phyloP scores from a whole-genome alignment of 2,888 invertebrate genomes.

The Spilosoma lubricipeda region DNA sequence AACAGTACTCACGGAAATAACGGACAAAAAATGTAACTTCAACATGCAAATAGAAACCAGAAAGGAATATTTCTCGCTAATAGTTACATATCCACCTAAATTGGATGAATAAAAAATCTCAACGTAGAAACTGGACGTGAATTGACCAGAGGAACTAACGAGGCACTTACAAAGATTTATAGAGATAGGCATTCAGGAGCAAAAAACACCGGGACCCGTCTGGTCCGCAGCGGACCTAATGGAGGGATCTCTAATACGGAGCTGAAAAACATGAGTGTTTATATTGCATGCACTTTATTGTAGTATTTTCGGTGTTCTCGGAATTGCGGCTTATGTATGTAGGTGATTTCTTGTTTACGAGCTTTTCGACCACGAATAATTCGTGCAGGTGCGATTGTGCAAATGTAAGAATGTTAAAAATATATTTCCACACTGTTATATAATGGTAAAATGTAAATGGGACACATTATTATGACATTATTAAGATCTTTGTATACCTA shows the following conservation, averaged over 20 bases:
- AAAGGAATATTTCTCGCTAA: conserved; percentile 7
- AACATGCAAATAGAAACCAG: not conserved
- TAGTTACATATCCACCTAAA: conserved; percentile 46
- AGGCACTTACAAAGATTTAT: conserved; percentile 80
- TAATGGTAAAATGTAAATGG: no score
- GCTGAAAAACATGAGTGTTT: conserved; percentile 64
- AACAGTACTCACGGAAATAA: not conserved
- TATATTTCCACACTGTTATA: no score
- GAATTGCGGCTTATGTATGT: conserved; percentile 16
- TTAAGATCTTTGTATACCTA: no score
- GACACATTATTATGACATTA: no score
- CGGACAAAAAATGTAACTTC: not conserved
- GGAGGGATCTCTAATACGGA: conserved; percentile 57
- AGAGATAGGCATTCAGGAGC: conserved; percentile 66
- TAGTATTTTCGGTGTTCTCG: conserved; percentile 49
- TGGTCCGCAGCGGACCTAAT: conserved; percentile 60
- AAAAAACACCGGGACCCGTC: conserved; percentile 70
- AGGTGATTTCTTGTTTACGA: not conserved
- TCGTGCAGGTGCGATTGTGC: not conserved
- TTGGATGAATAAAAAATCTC: conserved; percentile 70
- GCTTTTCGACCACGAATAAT: not conserved
- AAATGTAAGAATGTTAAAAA: no score
- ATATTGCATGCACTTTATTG: conserved; percentile 63
- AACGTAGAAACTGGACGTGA: conserved; percentile 64
- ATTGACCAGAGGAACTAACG: conserved; percentile 78